Evolutionary conservation across 2,888 invertebrate genomes (phyloP), one percentile per base, ranked within the genome.

Genomic region (Sisyra terminalis): DNA sequence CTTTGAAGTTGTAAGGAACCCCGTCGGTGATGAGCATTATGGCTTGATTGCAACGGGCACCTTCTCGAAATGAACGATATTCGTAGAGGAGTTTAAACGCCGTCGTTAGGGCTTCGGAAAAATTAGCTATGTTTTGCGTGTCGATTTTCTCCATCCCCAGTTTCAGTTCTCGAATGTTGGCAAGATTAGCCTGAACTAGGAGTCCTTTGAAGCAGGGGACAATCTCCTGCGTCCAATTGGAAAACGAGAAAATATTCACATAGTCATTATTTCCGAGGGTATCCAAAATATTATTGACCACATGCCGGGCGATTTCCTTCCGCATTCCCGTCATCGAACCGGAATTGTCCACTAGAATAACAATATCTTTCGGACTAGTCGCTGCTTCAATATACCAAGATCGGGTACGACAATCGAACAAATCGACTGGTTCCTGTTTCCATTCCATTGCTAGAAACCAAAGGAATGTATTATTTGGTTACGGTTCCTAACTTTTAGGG

Each of bases 321-420:
- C 82, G 69, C 63, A 78, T 70, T 3, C 64, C 63, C 1, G 71
- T 73, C 78, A 79, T 78, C 10, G 75, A 75, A 9, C 80, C 79
- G 46, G 75, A 74, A 39, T 69, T 61, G 54, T 81, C 81, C 31
- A 80, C 64, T 48, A 81, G 58, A 43, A 81, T 75, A 16, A 81
- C 60, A 46, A 90, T 65, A 63, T 98, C 97, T 66, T 98, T 98
- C 1, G 97, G 92, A 57, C 92, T 93, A 7, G 93, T 88, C 8
- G 97, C 96, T 2, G 96, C 96, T 64, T 94, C 89, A 61, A 97
- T 92, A 62, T 89, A 98, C 96, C 96, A 96, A 42, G 85, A 84
- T 52, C 93, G 75, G 35, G 90, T 82, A 30, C 96, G 77, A 58
- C 92, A 94, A 63, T 98, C 97, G 62, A 88, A 97, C 47, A 96